Evolutionary conservation across 2,113 vertebrate genomes (phyloP), one percentile per base, ranked within the genome.

Genomic region (Eonycteris spelaea): DNA sequence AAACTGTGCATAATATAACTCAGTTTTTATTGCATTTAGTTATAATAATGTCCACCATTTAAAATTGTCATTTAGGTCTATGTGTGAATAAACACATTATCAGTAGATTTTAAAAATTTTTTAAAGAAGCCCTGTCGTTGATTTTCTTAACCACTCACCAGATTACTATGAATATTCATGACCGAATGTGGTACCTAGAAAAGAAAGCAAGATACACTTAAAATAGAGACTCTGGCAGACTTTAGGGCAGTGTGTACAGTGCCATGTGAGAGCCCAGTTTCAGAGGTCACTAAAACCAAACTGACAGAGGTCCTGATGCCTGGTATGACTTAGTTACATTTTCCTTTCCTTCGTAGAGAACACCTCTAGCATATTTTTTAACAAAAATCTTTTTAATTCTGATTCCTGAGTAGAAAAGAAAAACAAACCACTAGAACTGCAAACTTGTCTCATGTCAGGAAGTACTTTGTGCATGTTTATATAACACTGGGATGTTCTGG

Each of bases 191-290:
- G 14, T 93, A 68, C 84, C 61, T 40, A 71, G 61, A 90, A 77
- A n/a, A 15, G 7, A 70, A 95, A 71, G 30, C 33, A 74, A 70
- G 70, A 63, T 63, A 26, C 53, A n/a, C 51, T 40, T 63, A 84
- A 90, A 97, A 94, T 40, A 95, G 86, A 87, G 38, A 19, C 12
- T 61, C 22, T 53, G 43, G 82, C 67, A 74, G 80, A n/a, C 40
- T n/a, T 9, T 43, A 14, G 57, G 38, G 53, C 10, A 73, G n/a
- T 6, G 0, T 5, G 24, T 5, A 11, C 21, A 19, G 11, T 35
- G 43, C 43, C 51, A n/a, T 6, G 21, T 1, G 38, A 57, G 13
- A 48, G 53, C 38, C 87, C 12, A 0, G 24, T 11, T 53, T 75
- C 88, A 53, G 59, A 65, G 82, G 73, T 45, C 10, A 38, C 43